Percentiles rank a stretch among this genome's conserved stretches.
Evolutionary conservation across 2,888 invertebrate species (phyloP).

Genomic region (Acanthosepion esculentum): DNA sequence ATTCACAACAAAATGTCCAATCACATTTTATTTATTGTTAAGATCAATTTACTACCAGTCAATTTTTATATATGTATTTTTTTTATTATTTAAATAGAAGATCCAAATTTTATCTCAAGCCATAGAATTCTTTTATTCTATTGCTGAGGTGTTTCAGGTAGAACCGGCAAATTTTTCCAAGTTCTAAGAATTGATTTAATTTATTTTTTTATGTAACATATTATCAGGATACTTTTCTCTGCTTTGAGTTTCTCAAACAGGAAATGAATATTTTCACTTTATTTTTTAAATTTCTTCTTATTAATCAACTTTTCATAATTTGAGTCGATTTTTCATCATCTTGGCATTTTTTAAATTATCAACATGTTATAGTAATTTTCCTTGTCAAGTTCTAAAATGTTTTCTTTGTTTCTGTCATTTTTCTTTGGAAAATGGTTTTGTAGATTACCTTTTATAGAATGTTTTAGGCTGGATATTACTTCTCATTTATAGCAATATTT

Average conservation of each 20-base stretch:
- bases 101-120: background rate
- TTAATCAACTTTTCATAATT: background rate
- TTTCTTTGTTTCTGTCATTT: slow-evolving; percentile 12
- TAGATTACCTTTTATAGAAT: background rate
- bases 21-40: background rate
- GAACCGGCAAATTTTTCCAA: background rate
- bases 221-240: background rate
- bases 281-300: background rate
- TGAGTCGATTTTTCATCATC: slow-evolving; percentile 6
- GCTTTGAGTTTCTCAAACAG: background rate
- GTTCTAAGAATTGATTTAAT: background rate
- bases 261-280: background rate
- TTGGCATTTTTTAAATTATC: background rate
- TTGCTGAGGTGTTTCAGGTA: background rate
- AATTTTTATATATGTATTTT: background rate
- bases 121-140: background rate
- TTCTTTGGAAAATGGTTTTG: background rate
- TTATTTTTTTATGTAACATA: background rate
- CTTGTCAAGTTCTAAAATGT: background rate
- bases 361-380: background rate
- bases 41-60: background rate
- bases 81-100: background rate
- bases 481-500: background rate
- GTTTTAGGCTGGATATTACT: background rate
- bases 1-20: background rate